phyloP scores from a whole-genome alignment of 2,113 vertebrate genomes.

The Ornithorhynchus anatinus region DNA sequence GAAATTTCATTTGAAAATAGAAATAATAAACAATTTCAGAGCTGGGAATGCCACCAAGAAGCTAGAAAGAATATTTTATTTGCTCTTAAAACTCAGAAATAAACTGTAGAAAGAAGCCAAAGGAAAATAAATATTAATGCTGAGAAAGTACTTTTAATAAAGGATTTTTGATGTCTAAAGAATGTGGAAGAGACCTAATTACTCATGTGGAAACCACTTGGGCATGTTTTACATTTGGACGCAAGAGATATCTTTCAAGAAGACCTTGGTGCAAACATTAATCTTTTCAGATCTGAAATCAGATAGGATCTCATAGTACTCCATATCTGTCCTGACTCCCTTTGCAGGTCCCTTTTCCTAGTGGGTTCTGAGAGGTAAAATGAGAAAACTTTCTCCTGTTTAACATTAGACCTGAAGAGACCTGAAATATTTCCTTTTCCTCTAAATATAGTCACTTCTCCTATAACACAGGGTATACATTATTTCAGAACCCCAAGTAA shows the following conservation, averaged over 20 bases:
- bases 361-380: no score
- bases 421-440: no score
- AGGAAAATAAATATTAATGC: background rate
- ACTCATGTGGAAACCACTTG: background rate
- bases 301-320: background rate
- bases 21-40: background rate
- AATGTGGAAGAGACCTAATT: fast-evolving
- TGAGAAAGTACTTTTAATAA: background rate
- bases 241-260: background rate
- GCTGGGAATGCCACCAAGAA: background rate
- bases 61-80: background rate
- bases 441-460: no score
- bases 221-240: background rate
- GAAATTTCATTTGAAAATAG: background rate
- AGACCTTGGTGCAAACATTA: no score
- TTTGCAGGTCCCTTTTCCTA: no score
- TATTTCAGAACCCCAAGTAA: no score
- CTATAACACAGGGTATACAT: no score
- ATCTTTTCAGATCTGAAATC: background rate
- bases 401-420: no score
- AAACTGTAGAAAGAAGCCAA: background rate
- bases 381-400: no score
- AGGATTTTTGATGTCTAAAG: background rate
- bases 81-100: background rate
- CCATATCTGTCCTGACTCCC: no score